Evolutionary conservation across 2,113 vertebrate species (phyloP), one percentile per base, ranked within the genome.

Genomic region (Trogon melanurus): DNA sequence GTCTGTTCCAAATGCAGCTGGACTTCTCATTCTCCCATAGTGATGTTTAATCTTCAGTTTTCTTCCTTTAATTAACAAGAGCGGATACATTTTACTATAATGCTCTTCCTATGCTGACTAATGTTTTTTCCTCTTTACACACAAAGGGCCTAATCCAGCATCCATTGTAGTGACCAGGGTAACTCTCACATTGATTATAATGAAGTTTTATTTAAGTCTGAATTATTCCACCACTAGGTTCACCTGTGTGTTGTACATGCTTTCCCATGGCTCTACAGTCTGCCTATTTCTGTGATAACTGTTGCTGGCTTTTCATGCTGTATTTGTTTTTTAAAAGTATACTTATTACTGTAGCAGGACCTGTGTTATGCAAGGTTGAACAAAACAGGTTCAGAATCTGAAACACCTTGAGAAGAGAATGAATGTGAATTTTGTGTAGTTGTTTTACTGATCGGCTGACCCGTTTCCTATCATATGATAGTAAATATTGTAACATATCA

Each of bases 21-120:
- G 54, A 65, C 45, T 79, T 92, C 50, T 92, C 45, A n/a, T 88
- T 88, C 45, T 15, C 30, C 65, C 51, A 17, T 13, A 84, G 17
- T 32, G 58, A 65, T 54, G 29, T 91, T 75, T 79, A 70, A 61
- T 85, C 71, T 79, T 85, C 27, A 75, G 61, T 65, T 93, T 86
- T 94, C 57, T 86, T 81, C 75, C 79, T 79, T 78, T 88, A 90
- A 80, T 80, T 88, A 70, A 71, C 30, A 88, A 11, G 54, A 95
- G 36, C 1, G 0, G 85, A 88, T 93, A 51, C 44, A 36, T 96
- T 93, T 79, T 86, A 71, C 26, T 94, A 79, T 81, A 81, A 86
- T 67, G 21, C 18, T 69, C 61, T 93, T 96, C 76, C 88, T 74
- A 16, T 75, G 65, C 72, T 61, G 69, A 53, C 32, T 50, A 26